phyloP scores from a whole-genome alignment of 2,797 vertebrate species.

The Varecia variegata region DNA sequence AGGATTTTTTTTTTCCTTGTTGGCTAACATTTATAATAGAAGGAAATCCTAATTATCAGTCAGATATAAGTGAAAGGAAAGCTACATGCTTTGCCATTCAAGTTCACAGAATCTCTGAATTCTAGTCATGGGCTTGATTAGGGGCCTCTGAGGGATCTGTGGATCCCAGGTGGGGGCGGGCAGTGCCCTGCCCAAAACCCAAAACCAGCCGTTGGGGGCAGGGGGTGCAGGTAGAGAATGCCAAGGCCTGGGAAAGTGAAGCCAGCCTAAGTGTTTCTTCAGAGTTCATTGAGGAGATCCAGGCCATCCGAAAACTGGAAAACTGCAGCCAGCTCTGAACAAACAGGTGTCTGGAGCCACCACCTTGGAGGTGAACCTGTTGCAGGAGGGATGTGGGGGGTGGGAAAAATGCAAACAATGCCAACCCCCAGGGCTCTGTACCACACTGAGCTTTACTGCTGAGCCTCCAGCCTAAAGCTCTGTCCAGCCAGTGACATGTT shows the following conservation, averaged over 20 bases:
- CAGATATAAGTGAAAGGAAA: not conserved
- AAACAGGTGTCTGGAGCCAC: not conserved
- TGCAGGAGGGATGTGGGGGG: not conserved
- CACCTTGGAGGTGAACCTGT: not conserved
- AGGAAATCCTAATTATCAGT: not conserved
- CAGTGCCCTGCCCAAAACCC: not conserved
- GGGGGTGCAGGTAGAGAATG: not conserved
- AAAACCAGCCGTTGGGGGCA: rapidly evolving
- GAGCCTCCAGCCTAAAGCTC: not conserved
- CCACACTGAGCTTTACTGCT: not conserved
- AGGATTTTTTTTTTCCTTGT: not conserved
- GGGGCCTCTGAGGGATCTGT: not conserved
- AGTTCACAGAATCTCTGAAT: not conserved
- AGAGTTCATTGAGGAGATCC: not conserved
- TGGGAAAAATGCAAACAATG: not conserved
- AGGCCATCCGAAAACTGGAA: not conserved
- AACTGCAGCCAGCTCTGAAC: not conserved
- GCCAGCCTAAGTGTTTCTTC: not conserved
- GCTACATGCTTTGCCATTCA: not conserved
- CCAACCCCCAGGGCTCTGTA: not conserved
- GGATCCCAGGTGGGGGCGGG: not conserved
- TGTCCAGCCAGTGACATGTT: not conserved
- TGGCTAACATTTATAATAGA: not conserved
- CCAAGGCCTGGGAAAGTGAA: not conserved
- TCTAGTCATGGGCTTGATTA: not conserved